Percentiles rank a stretch among this genome's conserved stretches.
Conservation (phyloP, 35 echinoderm and acorn worm species). For the Ophioderma brevispina region DNA sequence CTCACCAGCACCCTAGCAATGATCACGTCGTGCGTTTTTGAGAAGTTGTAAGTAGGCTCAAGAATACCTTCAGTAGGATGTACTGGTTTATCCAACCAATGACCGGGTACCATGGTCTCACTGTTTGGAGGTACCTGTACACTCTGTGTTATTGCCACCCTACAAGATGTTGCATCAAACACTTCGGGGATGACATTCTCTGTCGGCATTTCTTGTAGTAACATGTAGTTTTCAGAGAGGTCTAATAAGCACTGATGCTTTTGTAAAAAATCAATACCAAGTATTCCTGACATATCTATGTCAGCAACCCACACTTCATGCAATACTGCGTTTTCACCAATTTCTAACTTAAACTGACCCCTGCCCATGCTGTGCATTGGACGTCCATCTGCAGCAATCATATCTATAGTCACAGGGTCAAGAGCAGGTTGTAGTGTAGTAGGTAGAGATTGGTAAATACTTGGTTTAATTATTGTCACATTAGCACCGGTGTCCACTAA, state of each 20-base stretch:
- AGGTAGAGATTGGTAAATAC: background rate
- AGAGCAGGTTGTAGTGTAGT: background rate
- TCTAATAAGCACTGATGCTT: background rate
- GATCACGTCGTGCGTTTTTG: background rate
- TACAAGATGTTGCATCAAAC: background rate
- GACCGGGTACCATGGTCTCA: background rate
- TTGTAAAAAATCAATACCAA: background rate
- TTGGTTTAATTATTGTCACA: background rate
- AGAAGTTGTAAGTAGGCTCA: background rate
- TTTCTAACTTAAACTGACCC: background rate
- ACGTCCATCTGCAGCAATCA: background rate
- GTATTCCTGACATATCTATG: background rate
- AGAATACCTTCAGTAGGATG: background rate
- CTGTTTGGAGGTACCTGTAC: background rate
- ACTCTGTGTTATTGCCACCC: background rate
- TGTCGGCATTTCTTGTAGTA: background rate
- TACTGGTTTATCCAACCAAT: background rate
- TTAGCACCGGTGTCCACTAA: background rate
- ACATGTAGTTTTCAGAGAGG: background rate
- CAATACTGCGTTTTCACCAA: background rate
- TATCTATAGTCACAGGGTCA: background rate
- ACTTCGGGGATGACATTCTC: background rate
- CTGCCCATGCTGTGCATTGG: background rate
- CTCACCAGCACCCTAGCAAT: background rate
- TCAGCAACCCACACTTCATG: constrained; percentile 6